Evolutionary conservation across 2,797 vertebrate genomes (phyloP).

Genomic region (Sphaeramia orbicularis): DNA sequence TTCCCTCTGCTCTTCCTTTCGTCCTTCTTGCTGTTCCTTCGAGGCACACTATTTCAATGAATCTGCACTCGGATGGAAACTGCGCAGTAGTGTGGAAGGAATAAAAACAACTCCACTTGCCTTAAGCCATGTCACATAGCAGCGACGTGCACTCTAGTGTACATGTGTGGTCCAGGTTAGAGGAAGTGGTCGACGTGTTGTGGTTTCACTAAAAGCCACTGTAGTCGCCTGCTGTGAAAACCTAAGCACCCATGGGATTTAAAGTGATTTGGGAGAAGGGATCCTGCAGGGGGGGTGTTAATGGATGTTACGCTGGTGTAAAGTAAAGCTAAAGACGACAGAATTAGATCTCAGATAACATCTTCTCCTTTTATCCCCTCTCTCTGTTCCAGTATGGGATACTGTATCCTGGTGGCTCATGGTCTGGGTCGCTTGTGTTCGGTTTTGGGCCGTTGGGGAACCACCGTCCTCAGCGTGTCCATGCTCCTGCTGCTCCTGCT

Average conservation of each 20-base stretch:
- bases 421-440: slow-evolving; percentile 90
- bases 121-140: background rate
- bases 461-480: slow-evolving; percentile 83
- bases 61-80: background rate
- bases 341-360: background rate
- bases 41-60: background rate
- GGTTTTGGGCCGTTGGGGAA: slow-evolving; percentile 86
- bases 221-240: background rate
- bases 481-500: slow-evolving; percentile 90
- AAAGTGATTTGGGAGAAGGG: slow-evolving; percentile 4
- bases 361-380: background rate
- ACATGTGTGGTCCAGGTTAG: background rate
- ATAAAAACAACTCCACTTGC: slow-evolving; percentile 2
- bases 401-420: slow-evolving; percentile 94
- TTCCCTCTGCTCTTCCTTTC: no score
- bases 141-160: no score
- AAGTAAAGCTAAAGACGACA: background rate
- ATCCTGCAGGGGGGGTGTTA: no score
- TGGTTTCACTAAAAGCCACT: background rate
- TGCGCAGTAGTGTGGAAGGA: slow-evolving; percentile 6
- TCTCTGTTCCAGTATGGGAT: slow-evolving; percentile 90
- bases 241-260: background rate
- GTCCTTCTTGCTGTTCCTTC: background rate
- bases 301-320: background rate
- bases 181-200: background rate